These are phyloP conservation scores for Paraplagusia blochii DNA, from an alignment of 2,113 vertebrate genomes.

Conservation along the genomic window DNA sequence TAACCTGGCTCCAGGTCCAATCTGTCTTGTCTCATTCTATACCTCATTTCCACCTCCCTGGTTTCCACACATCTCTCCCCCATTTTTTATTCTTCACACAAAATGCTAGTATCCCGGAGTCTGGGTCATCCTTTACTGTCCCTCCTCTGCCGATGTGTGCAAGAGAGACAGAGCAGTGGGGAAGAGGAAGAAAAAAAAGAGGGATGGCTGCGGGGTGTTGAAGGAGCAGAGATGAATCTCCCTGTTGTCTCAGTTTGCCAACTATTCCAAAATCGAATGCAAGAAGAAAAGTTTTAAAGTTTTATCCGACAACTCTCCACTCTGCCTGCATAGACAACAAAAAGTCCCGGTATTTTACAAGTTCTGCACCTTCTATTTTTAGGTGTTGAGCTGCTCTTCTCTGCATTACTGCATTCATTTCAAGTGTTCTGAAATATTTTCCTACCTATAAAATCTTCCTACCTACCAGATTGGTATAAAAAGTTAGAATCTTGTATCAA, in stretches of 20 bases:
- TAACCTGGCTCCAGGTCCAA: constrained; percentile 7
- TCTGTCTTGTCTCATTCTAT: constrained; percentile 1
- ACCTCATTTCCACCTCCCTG: constrained; percentile 1
- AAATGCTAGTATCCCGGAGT: not conserved
- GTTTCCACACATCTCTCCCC: not conserved
- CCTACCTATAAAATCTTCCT: too few species aligned
- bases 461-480: too few species aligned
- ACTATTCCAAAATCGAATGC: constrained; percentile 64
- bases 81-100: constrained; percentile 21
- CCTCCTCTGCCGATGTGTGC: constrained; percentile 6
- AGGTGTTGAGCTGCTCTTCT: too few species aligned
- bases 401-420: too few species aligned
- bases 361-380: too few species aligned
- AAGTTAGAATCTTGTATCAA: too few species aligned
- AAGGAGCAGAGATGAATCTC: constrained; percentile 54
- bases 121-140: constrained; percentile 4
- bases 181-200: too few species aligned
- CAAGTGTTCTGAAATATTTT: too few species aligned
- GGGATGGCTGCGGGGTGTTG: constrained; percentile 6
- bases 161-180: not conserved
- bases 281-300: too few species aligned
- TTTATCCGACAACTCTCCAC: too few species aligned
- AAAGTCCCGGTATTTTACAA: too few species aligned
- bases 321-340: too few species aligned
- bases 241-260: constrained; percentile 42